A percentile compares a stretch with the other conserved stretches of the same genome.
Conservation (phyloP, 2,113 vertebrate species). For the Ptychochromis oligacanthus region DNA sequence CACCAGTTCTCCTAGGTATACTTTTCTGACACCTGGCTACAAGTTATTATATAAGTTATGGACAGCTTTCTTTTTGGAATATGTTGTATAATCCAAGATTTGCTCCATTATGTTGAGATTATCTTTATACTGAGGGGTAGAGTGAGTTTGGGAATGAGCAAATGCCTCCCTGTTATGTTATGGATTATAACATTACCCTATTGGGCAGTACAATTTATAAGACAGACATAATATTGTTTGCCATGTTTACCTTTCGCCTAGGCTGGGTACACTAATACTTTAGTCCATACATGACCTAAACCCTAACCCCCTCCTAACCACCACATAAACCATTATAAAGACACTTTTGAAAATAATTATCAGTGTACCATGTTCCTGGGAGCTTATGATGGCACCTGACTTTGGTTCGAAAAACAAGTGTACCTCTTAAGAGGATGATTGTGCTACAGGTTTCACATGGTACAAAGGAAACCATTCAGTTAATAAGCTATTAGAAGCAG, state of each 20-base stretch:
- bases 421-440: constrained; percentile 24
- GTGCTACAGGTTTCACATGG: not conserved
- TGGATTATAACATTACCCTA: not conserved
- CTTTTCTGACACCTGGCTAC: too few species aligned
- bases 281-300: not conserved
- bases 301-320: not conserved
- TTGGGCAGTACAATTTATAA: not conserved
- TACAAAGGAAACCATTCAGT: constrained; percentile 7
- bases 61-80: too few species aligned
- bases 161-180: too few species aligned
- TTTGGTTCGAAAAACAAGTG: constrained; percentile 24
- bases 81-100: too few species aligned
- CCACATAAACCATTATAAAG: not conserved
- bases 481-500: constrained; percentile 25
- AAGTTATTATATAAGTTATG: too few species aligned
- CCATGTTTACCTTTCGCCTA: not conserved
- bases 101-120: too few species aligned
- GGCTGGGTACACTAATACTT: not conserved
- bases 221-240: not conserved
- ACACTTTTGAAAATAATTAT: not conserved
- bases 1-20: not conserved
- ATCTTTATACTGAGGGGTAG: too few species aligned
- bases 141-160: too few species aligned
- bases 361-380: not conserved
- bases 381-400: constrained; percentile 18